A percentile compares a stretch with the other conserved stretches of the same genome.
phyloP scores from a whole-genome alignment of 2,113 vertebrate genomes.

The Neodon shergylaensis region DNA sequence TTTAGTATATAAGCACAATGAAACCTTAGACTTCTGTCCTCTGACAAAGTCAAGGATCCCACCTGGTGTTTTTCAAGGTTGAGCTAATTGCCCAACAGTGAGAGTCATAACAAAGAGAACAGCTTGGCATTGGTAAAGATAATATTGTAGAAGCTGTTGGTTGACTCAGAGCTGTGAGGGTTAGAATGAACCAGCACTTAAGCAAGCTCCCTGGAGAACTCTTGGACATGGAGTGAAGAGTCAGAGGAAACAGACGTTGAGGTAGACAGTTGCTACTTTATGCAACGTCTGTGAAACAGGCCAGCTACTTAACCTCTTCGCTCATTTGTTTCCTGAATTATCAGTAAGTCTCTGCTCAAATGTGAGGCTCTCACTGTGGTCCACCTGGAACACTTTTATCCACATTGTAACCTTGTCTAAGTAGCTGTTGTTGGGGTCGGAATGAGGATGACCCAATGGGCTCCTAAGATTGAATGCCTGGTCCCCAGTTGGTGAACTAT shows the following conservation, averaged over 20 bases:
- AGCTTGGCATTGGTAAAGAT: background rate
- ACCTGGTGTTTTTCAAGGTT: constrained; percentile 63
- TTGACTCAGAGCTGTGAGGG: background rate
- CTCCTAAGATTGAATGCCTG: background rate
- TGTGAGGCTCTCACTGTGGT: background rate
- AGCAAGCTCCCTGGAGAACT: background rate
- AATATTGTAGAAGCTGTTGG: background rate
- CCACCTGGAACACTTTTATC: background rate
- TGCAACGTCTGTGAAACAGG: background rate
- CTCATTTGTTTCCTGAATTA: constrained; percentile 16
- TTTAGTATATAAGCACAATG: constrained; percentile 56
- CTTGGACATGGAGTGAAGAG: background rate
- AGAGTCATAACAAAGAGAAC: background rate
- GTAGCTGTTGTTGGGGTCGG: background rate
- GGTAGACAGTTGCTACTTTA: background rate
- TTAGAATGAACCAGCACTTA: background rate
- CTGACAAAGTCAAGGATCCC: constrained; percentile 49
- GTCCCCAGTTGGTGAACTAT: background rate
- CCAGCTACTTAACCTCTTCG: background rate
- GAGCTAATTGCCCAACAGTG: background rate
- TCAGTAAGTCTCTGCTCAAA: background rate
- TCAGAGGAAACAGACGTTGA: background rate
- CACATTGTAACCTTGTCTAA: background rate
- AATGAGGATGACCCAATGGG: background rate
- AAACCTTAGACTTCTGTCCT: constrained; percentile 52